Evolutionary conservation across 92 coral and sea anemone genomes (phyloP), one percentile per base, ranked within the genome.

Genomic region (Parazoanthus darwini): DNA sequence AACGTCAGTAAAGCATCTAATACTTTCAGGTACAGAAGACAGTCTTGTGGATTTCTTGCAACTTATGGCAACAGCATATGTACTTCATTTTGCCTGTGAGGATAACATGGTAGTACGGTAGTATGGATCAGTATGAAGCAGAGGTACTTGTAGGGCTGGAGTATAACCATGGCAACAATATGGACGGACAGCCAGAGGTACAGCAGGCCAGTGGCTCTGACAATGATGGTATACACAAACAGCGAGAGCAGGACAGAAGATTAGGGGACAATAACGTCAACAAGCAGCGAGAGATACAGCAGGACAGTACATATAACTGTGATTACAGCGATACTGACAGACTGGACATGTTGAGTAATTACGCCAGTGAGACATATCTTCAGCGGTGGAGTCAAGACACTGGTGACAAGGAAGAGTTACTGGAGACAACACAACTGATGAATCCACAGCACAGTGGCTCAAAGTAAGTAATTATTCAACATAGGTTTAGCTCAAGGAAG

Each of bases 341-440:
- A 66, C 95, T 89, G 72, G 96, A 94, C 16, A 86, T 94, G 88
- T 87, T 94, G 67, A 82, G 84, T 85, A 94, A 94, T 73, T 94
- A 94, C 88, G 98, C 96, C 51, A 94, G 86, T 86, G 98, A 94
- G 13, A 90, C 88, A 16, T 94, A 94, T 78, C 96, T 94, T 82
- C 94, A 95, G 67, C 91, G 90, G 83, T 94, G 98, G 98, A 88
- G 86, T 58, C 85, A 88, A 46, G 93, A 88, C 54, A 87, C 78
- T 6, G 91, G 91, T 5, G 92, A 58, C 48, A 80, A 37, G 2
- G 82, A 90, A 23, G 87, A 65, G 46, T 9, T n/a, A 13, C n/a
- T 66, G n/a, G 44, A 48, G 43, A 63, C 6, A 18, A 26, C 18
- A 9, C 20, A 81, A 50, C 63, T 38, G 14, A 33, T 22, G 1